Conservation (phyloP, 30 jellyfish, hydroid and myxozoan genomes). For the Hydractinia echinata region DNA sequence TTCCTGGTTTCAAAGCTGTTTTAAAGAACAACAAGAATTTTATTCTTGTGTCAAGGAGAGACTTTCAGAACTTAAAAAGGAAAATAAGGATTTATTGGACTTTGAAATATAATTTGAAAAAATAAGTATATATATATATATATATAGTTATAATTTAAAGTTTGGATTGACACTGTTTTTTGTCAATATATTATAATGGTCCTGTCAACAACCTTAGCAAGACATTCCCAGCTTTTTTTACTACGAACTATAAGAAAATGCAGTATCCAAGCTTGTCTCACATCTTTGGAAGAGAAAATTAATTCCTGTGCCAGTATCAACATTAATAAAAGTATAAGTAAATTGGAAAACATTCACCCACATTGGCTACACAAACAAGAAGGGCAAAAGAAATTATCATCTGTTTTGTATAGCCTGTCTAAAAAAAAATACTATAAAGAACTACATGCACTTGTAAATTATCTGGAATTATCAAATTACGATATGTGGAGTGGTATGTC, state of each 20-base stretch:
- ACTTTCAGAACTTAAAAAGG: not conserved
- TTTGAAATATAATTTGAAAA: not conserved
- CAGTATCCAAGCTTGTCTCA: too few relatives aligned
- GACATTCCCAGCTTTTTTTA: too few relatives aligned
- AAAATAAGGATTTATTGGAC: not conserved
- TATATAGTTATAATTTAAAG: too few relatives aligned
- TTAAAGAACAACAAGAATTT: constrained; percentile 2
- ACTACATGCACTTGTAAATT: not conserved
- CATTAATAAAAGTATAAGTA: not conserved
- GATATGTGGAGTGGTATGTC: constrained; percentile 17
- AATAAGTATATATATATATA: too few relatives aligned
- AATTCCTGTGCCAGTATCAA: not conserved
- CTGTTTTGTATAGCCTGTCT: constrained; percentile 1
- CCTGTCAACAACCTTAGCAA: too few relatives aligned
- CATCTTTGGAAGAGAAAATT: not conserved
- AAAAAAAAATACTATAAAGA: not conserved
- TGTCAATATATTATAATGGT: too few relatives aligned
- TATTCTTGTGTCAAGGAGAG: not conserved
- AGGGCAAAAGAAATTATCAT: constrained; percentile 3
- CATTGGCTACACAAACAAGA: not conserved
- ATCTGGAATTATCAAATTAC: not conserved
- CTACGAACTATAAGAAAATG: too few relatives aligned
- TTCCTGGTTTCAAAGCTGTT: not conserved
- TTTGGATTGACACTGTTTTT: too few relatives aligned
- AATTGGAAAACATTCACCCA: constrained; percentile 6